Percentiles rank a stretch among this genome's conserved stretches.
phyloP scores from a whole-genome alignment of 2,888 invertebrate genomes.

The Perithous albicinctus region DNA sequence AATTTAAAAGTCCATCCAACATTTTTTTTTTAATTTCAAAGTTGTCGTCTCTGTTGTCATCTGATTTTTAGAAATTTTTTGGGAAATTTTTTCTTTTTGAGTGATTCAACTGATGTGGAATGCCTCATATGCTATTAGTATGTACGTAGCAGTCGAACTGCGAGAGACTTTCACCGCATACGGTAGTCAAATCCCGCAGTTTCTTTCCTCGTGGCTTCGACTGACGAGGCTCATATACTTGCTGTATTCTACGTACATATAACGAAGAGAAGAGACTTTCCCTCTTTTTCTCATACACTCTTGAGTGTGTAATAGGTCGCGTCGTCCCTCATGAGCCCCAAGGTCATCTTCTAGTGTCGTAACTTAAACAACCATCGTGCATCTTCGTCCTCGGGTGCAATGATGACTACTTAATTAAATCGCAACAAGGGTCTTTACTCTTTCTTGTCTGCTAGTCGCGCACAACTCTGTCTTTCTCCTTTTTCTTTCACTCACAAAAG shows the following conservation, averaged over 20 bases:
- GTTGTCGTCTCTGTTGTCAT: no score
- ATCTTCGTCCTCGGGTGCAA: slow-evolving; percentile 30
- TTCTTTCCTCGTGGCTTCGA: slow-evolving; percentile 10
- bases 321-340: slow-evolving; percentile 40
- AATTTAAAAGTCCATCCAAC: no score
- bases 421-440: background rate
- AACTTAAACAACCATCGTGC: slow-evolving; percentile 24
- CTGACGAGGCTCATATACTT: background rate
- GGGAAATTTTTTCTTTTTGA: no score
- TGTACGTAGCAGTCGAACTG: slow-evolving; percentile 1
- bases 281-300: slow-evolving; percentile 31
- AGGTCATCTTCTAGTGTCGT: slow-evolving; percentile 43
- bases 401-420: slow-evolving; percentile 1
- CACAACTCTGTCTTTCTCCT: background rate
- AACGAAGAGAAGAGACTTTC: slow-evolving; percentile 17
- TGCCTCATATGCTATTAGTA: slow-evolving; percentile 13
- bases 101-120: no score
- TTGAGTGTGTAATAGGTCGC: slow-evolving; percentile 14
- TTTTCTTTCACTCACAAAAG: slow-evolving; percentile 8
- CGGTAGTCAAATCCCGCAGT: slow-evolving; percentile 12
- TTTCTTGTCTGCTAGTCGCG: background rate
- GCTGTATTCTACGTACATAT: background rate
- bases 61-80: no score
- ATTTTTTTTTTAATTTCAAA: no score
- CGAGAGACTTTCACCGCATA: slow-evolving; percentile 46